Percentiles rank a stretch among this genome's conserved stretches.
These are phyloP conservation scores for Amniataba percoides DNA, from an alignment of 2,797 vertebrate genomes.

Conservation along the genomic window DNA sequence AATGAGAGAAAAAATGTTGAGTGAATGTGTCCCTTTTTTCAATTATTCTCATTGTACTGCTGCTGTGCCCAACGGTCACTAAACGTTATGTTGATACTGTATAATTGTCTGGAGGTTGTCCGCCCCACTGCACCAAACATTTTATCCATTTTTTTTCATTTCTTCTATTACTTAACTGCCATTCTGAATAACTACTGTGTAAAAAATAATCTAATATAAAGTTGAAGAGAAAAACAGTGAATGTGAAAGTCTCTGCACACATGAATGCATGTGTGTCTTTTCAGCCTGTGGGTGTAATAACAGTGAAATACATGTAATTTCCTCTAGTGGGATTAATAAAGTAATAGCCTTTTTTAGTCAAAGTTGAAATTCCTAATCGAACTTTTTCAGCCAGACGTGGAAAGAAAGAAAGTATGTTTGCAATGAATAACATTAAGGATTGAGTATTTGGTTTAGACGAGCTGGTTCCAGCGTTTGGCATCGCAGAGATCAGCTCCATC, in stretches of 20 bases:
- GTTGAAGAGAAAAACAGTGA: not conserved
- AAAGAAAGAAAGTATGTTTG: not conserved
- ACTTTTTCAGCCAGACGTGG: not conserved
- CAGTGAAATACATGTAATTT: too few relatives aligned
- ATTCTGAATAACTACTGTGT: not conserved
- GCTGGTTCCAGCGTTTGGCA: not conserved
- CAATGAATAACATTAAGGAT: not conserved
- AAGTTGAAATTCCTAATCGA: not conserved
- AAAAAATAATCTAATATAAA: not conserved
- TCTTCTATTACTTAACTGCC: not conserved
- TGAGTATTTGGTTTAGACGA: not conserved
- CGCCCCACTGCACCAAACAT: not conserved
- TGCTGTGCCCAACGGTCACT: not conserved
- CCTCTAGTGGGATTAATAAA: too few relatives aligned
- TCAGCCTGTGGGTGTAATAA: too few relatives aligned
- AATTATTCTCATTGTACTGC: not conserved
- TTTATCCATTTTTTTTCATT: not conserved
- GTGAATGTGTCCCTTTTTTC: not conserved
- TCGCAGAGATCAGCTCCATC: not conserved
- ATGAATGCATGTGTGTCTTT: too few relatives aligned
- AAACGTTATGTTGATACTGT: not conserved
- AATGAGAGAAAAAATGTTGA: not conserved
- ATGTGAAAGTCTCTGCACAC: too few relatives aligned
- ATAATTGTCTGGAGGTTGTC: not conserved
- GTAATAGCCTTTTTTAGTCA: not conserved